Conservation (phyloP, 2,113 vertebrate genomes). For the Mungos mungo region DNA sequence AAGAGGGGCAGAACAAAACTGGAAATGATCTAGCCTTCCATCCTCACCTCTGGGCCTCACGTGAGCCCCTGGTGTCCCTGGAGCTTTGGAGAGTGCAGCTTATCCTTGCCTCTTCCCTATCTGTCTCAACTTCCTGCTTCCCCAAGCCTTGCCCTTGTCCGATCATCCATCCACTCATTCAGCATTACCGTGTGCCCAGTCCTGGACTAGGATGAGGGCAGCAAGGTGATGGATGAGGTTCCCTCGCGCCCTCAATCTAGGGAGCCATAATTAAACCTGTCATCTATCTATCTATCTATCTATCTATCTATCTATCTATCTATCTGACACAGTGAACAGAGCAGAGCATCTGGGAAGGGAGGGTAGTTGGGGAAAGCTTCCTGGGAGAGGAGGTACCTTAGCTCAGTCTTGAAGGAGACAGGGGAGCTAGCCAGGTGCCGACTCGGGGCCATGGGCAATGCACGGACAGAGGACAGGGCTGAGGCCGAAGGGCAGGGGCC, state of each 20-base stretch:
- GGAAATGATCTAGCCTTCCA: neutral
- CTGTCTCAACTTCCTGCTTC: neutral
- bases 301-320: neutral
- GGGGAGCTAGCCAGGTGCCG: neutral
- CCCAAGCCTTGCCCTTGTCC: neutral
- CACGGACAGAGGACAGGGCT: neutral
- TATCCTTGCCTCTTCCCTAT: neutral
- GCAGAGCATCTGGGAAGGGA: neutral
- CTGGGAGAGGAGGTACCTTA: neutral
- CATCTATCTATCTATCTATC: neutral
- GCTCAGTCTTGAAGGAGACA: neutral
- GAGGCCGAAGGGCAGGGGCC: neutral
- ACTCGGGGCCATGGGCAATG: neutral
- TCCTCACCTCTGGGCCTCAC: neutral
- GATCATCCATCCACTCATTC: neutral
- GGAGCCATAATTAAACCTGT: neutral
- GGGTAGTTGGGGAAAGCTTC: neutral
- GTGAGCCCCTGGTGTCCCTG: neutral
- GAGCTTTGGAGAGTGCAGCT: neutral
- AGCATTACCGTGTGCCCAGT: neutral
- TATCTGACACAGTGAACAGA: neutral
- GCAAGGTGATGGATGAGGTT: neutral
- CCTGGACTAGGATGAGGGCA: neutral
- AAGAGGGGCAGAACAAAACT: neutral
- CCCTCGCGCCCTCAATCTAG: neutral